Evolutionary conservation across 2,888 invertebrate genomes (phyloP).

Genomic region (Pyrrhia umbra): DNA sequence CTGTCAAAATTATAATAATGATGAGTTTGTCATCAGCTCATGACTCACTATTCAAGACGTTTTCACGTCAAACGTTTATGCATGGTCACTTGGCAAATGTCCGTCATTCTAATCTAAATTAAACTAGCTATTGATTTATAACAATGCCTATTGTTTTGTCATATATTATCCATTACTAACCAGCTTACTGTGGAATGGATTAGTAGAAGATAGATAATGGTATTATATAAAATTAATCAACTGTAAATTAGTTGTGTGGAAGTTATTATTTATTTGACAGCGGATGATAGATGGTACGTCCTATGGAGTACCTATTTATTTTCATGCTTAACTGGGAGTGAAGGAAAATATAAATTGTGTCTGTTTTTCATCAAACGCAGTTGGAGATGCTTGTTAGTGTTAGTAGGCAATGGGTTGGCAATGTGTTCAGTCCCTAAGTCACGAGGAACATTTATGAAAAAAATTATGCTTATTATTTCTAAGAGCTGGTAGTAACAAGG

Average conservation of each 20-base stretch:
- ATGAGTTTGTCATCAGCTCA: slow-evolving; percentile 20
- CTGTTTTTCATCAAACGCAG: slow-evolving; percentile 3
- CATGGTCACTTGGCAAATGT: slow-evolving; percentile 49
- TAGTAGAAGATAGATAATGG: slow-evolving; percentile 32
- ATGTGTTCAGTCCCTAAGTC: not conserved
- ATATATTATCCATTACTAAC: slow-evolving; percentile 11
- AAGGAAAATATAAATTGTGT: slow-evolving; percentile 14
- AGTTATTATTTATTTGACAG: slow-evolving; percentile 25
- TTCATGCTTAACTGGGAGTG: slow-evolving; percentile 4
- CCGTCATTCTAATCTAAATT: slow-evolving; percentile 51
- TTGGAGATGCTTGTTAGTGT: not conserved
- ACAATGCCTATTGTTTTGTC: slow-evolving; percentile 42
- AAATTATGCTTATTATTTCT: not conserved
- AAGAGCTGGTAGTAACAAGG: not conserved
- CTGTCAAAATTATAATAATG: slow-evolving; percentile 31
- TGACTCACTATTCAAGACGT: slow-evolving; percentile 32
- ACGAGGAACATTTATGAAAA: not conserved
- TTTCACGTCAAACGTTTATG: slow-evolving; percentile 29
- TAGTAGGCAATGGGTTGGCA: not conserved
- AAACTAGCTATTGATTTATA: slow-evolving; percentile 46
- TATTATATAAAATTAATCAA: slow-evolving; percentile 40
- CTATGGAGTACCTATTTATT: slow-evolving; percentile 11
- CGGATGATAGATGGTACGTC: slow-evolving; percentile 32
- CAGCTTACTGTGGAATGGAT: slow-evolving; percentile 12
- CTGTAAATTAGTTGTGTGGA: slow-evolving; percentile 11